Percentiles rank a stretch among this genome's conserved stretches.
Conservation (phyloP, 2,888 invertebrate species). For the Tenthredo amoena region DNA sequence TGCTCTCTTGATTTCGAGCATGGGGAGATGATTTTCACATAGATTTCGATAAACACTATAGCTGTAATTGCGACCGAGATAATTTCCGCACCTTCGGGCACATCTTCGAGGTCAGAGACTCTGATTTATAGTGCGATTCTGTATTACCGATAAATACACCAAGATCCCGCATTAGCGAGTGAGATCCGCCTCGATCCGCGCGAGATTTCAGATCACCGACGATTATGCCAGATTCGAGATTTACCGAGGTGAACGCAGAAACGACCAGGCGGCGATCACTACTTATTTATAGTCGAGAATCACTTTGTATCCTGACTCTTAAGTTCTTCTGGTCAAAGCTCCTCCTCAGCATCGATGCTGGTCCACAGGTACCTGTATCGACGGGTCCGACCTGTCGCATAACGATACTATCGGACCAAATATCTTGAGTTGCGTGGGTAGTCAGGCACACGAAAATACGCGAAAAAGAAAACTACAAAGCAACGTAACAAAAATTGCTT, state of each 20-base stretch:
- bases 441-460: background rate
- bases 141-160: constrained; percentile 66
- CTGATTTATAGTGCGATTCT: constrained; percentile 68
- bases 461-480: background rate
- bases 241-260: constrained; percentile 62
- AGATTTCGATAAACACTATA: constrained; percentile 16
- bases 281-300: constrained; percentile 70
- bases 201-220: constrained; percentile 67
- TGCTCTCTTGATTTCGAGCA: too few relatives aligned
- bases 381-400: constrained; percentile 20
- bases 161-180: constrained; percentile 62
- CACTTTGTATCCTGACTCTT: constrained; percentile 55
- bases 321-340: background rate
- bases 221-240: constrained; percentile 69
- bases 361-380: background rate
- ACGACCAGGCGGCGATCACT: constrained; percentile 59
- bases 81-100: constrained; percentile 59
- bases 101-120: constrained; percentile 14
- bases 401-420: background rate
- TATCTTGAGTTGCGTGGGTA: background rate
- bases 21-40: background rate
- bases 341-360: background rate
- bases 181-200: constrained; percentile 62
- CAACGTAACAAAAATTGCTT: background rate
- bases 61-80: constrained; percentile 58